These are phyloP conservation scores for Podiceps cristatus DNA, from an alignment of 2,113 vertebrate genomes.

Conservation along the genomic window DNA sequence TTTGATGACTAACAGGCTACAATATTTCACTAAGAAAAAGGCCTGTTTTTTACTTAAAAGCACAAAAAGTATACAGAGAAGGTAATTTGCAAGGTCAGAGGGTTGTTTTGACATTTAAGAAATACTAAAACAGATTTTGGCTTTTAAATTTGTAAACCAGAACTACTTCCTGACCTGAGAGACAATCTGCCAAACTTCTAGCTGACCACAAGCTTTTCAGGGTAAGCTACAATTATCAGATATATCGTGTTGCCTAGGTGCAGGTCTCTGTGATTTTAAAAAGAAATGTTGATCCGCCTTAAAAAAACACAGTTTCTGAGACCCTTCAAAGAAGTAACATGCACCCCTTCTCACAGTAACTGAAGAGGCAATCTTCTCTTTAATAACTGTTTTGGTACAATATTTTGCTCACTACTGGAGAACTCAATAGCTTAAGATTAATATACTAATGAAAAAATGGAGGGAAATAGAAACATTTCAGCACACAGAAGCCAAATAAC, in stretches of 20 bases:
- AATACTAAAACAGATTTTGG: conserved; percentile 69
- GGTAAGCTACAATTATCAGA: conserved; percentile 66
- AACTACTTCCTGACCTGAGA: conserved; percentile 72
- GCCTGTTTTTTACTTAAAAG: conserved; percentile 7
- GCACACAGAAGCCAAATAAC: neutral
- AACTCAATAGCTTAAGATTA: conserved; percentile 60
- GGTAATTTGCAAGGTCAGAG: conserved; percentile 24
- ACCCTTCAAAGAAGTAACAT: conserved; percentile 22
- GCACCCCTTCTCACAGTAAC: conserved; percentile 46
- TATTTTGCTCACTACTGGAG: conserved; percentile 53
- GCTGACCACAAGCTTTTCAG: conserved; percentile 71
- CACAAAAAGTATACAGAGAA: conserved; percentile 18
- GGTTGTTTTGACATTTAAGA: conserved; percentile 50
- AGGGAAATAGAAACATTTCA: conserved; percentile 7
- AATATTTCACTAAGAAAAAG: neutral
- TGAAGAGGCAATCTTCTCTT: conserved; percentile 41
- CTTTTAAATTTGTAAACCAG: conserved; percentile 75
- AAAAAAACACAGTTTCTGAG: conserved; percentile 46
- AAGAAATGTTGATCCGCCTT: conserved; percentile 59
- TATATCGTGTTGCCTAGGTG: neutral
- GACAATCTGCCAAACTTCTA: conserved; percentile 69
- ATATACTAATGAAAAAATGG: conserved; percentile 57
- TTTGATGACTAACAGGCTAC: conserved; percentile 22
- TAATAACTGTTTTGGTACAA: conserved; percentile 42
- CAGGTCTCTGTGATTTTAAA: conserved; percentile 35